Conservation (phyloP, 2,797 vertebrate species). For the Oceanodroma leucorhoa region DNA sequence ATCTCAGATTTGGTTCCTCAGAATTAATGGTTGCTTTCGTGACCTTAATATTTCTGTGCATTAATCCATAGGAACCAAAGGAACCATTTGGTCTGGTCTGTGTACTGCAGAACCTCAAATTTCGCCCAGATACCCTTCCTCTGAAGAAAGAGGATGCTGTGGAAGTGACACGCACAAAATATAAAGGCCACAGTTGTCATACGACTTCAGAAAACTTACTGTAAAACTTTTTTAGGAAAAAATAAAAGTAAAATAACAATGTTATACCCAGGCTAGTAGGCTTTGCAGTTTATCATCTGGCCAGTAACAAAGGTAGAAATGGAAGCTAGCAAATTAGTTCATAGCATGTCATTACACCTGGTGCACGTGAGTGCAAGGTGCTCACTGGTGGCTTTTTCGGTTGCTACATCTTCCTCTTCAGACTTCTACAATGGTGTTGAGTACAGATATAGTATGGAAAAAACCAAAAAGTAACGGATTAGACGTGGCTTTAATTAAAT, state of each 20-base stretch:
- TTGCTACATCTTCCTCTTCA: not conserved
- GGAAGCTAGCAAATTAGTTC: not conserved
- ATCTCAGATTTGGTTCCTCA: not conserved
- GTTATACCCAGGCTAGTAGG: not conserved
- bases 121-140: not conserved
- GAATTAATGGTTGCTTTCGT: not conserved
- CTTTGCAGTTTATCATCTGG: not conserved
- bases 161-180: not conserved
- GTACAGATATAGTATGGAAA: not conserved
- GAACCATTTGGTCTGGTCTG: not conserved
- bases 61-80: not conserved
- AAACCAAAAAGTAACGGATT: not conserved
- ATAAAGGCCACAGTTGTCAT: not conserved
- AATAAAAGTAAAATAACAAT: not conserved
- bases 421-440: not conserved
- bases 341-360: not conserved
- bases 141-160: not conserved
- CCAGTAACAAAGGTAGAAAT: not conserved
- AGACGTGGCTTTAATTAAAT: not conserved
- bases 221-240: not conserved
- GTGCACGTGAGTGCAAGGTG: not conserved
- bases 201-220: not conserved
- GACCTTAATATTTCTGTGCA: not conserved
- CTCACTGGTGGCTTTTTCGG: rapidly evolving
- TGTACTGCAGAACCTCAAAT: not conserved